Base-by-base conservation (phyloP, 2,888 invertebrate genomes). In the Pollenia angustigena region DNA sequence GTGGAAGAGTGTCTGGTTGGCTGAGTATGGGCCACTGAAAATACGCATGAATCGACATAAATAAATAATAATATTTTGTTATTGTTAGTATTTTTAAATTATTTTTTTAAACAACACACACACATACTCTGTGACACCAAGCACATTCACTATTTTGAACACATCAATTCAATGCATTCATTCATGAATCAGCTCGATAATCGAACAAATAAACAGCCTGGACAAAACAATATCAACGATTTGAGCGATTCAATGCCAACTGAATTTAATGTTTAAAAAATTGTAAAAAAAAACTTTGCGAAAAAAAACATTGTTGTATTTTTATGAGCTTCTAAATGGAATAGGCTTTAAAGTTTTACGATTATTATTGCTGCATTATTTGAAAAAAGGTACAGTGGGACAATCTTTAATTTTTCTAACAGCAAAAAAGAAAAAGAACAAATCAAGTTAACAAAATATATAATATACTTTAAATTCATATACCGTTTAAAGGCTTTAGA, bases 251-350 rank as follows among this genome's bases (percentile, higher is more conserved):
- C 81, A 85, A 85, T 85, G 68, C 62, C 81, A 85, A 81, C 79
- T 81, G 78, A 85, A 78, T 81, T 78, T 60, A 85, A 85, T 81
- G 68, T 85, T 74, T 78, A 85, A 85, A 81, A 85, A 85, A 81
- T 76, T 81, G 48, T 75, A 78, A 56, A 50, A 44, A 75, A 60
- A 69, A 62, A 18, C 18, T 14, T 14, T 16, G 8, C 11, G 8
- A 50, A 18, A 18, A 18, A 68, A 62, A 64, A 14, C 42, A 32
- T 11, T 79, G 66, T 79, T 84, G 66, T 74, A 68, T 84, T 79
- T 75, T 72, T 74, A 84, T 80, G 60, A 58, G 69, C 23, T 60
- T 69, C 40, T 48, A 18, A 69, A 48, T 71, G 44, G 32, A 46
- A 54, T 18, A 23, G 23, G 0, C 40, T 16, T 18, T 14, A 44